These are phyloP conservation scores for Stomatorhinus walkeri DNA, from an alignment of 2,797 vertebrate species.

Conservation along the genomic window DNA sequence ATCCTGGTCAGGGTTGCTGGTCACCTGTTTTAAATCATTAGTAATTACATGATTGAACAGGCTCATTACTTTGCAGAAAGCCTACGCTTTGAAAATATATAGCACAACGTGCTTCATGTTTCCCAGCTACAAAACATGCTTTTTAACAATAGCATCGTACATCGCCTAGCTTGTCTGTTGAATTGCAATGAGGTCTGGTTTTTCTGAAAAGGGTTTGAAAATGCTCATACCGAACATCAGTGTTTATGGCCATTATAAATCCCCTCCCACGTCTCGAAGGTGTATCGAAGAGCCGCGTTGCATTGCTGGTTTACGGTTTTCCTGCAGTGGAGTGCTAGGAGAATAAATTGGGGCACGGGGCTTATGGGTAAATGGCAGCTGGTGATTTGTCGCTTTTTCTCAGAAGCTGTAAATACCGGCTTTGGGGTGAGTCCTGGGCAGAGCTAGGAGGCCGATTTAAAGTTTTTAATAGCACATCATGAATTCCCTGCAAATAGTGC, in stretches of 20 bases:
- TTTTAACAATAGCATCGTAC: background rate
- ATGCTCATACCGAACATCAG: background rate
- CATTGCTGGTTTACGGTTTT: background rate
- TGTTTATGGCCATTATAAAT: conserved; percentile 12
- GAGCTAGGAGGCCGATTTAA: background rate
- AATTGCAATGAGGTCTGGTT: background rate
- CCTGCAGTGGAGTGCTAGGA: background rate
- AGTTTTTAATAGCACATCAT: conserved; percentile 8
- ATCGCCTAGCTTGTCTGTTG: background rate
- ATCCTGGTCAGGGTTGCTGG: background rate
- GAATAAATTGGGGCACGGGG: background rate
- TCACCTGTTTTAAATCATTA: background rate
- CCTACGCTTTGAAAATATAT: background rate
- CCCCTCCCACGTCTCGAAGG: background rate
- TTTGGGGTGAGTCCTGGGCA: background rate
- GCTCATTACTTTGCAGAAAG: background rate
- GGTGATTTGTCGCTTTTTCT: conserved; percentile 3
- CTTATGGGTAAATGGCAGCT: background rate
- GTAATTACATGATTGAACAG: background rate
- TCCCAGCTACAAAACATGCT: background rate
- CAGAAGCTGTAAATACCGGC: background rate
- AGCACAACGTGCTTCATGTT: background rate
- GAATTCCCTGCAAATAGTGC: background rate
- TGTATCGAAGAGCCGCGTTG: background rate
- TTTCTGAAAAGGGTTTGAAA: background rate